Percentiles rank a stretch among this genome's conserved stretches.
Evolutionary conservation across 2,113 vertebrate genomes (phyloP).

Genomic region (Festucalex cinctus): DNA sequence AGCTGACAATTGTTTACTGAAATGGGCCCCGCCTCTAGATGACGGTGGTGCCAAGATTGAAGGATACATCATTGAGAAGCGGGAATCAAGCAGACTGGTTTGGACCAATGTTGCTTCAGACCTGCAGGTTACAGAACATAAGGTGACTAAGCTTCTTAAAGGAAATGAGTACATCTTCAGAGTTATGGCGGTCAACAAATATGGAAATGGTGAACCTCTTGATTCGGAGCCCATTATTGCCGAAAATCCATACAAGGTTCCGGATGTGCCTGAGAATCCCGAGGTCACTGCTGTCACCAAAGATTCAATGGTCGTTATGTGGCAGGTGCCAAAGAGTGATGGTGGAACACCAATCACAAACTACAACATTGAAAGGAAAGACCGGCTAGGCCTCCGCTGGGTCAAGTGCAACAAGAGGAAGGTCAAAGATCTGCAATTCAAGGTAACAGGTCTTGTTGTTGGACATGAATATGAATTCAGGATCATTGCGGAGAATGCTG

Average conservation of each 20-base stretch:
- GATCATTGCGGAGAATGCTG: slow-evolving; percentile 90
- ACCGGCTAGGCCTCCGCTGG: slow-evolving; percentile 88
- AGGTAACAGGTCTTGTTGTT: slow-evolving; percentile 83
- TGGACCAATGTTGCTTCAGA: slow-evolving; percentile 90
- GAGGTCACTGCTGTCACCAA: slow-evolving; percentile 91
- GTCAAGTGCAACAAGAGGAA: slow-evolving; percentile 92
- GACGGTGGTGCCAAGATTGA: slow-evolving; percentile 94
- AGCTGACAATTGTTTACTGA: slow-evolving; percentile 87
- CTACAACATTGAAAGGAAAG: slow-evolving; percentile 90
- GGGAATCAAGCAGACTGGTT: slow-evolving; percentile 94
- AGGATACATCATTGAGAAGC: slow-evolving; percentile 91
- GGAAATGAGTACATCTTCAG: slow-evolving; percentile 98
- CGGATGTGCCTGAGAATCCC: slow-evolving; percentile 88
- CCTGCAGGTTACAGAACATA: slow-evolving; percentile 81
- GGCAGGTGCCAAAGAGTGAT: slow-evolving; percentile 88
- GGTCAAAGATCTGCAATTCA: slow-evolving; percentile 90
- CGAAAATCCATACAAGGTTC: slow-evolving; percentile 85
- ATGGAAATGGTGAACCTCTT: slow-evolving; percentile 88
- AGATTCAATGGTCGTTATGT: slow-evolving; percentile 94
- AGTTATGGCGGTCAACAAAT: slow-evolving; percentile 98
- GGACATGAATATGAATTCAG: slow-evolving; percentile 96
- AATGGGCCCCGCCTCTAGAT: slow-evolving; percentile 88
- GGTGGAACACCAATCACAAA: slow-evolving; percentile 91
- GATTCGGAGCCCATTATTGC: slow-evolving; percentile 88
- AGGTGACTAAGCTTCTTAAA: slow-evolving; percentile 91